Evolutionary conservation across 1,140 invertebrate genomes (phyloP).

Genomic region (Limonius californicus): DNA sequence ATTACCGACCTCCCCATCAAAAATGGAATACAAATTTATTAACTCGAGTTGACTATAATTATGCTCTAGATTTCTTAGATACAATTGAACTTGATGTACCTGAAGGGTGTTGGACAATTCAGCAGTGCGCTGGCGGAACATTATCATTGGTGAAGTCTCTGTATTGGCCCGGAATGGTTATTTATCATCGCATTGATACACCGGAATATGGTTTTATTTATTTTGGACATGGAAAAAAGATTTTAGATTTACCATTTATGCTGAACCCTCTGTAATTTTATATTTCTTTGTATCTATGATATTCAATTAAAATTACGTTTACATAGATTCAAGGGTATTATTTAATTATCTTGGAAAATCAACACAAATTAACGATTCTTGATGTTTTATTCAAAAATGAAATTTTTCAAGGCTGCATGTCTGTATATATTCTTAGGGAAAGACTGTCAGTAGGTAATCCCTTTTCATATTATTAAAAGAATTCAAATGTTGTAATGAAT

Average conservation of each 20-base stretch:
- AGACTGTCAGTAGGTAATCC: too few relatives aligned
- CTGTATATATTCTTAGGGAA: too few relatives aligned
- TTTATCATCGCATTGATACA: slow-evolving; percentile 65
- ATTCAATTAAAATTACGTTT: neutral
- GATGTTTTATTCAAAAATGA: too few relatives aligned
- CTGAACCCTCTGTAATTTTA: slow-evolving; percentile 39
- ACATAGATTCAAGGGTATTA: too few relatives aligned
- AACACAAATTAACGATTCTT: too few relatives aligned
- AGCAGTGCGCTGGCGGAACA: slow-evolving; percentile 54
- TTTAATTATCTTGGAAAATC: too few relatives aligned
- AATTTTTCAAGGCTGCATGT: too few relatives aligned
- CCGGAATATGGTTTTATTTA: slow-evolving; percentile 67
- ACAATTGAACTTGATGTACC: slow-evolving; percentile 64
- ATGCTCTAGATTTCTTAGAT: slow-evolving; percentile 72
- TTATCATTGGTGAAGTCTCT: slow-evolving; percentile 61
- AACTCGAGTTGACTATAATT: slow-evolving; percentile 70
- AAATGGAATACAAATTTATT: slow-evolving; percentile 70
- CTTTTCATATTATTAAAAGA: too few relatives aligned
- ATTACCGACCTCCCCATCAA: slow-evolving; percentile 60
- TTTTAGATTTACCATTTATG: slow-evolving; percentile 70
- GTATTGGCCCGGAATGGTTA: slow-evolving; percentile 71
- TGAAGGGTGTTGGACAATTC: slow-evolving; percentile 60
- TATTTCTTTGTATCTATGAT: neutral
- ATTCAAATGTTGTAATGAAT: too few relatives aligned
- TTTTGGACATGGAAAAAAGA: slow-evolving; percentile 67